Conservation (phyloP, 1,140 invertebrate genomes). For the Listronotus oregonensis region DNA sequence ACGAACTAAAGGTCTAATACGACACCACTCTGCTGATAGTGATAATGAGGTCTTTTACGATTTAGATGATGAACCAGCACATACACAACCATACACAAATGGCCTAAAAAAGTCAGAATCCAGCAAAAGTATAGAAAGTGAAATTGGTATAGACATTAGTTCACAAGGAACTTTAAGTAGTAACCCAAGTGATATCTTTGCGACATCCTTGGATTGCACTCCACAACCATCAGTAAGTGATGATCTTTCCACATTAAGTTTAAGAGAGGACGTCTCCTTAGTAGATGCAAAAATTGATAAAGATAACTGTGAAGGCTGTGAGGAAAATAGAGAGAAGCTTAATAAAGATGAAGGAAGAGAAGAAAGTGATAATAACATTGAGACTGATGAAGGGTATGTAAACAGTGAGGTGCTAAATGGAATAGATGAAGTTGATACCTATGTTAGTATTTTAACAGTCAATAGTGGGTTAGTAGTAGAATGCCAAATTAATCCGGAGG, state of each 20-base stretch:
- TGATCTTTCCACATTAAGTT: constrained; percentile 32
- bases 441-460: constrained; percentile 24
- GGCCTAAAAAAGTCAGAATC: constrained; percentile 21
- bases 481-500: constrained; percentile 13
- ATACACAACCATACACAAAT: constrained; percentile 17
- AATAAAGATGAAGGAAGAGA: constrained; percentile 5
- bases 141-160: constrained; percentile 25
- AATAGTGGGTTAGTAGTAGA: constrained; percentile 21
- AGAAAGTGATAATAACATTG: neutral
- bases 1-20: constrained; percentile 14
- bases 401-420: constrained; percentile 8
- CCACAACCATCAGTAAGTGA: constrained; percentile 32
- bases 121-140: constrained; percentile 30
- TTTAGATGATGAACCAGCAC: constrained; percentile 49
- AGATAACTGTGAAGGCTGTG: constrained; percentile 11
- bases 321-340: constrained; percentile 8
- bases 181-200: constrained; percentile 23
- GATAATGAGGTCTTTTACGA: constrained; percentile 65
- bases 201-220: constrained; percentile 34
- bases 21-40: constrained; percentile 50
- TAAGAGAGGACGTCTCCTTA: constrained; percentile 25
- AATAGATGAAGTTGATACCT: neutral
- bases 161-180: constrained; percentile 15
- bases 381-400: constrained; percentile 3
- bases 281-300: constrained; percentile 6